phyloP scores from a whole-genome alignment of 2,113 vertebrate species.

The Cnemophilus loriae region DNA sequence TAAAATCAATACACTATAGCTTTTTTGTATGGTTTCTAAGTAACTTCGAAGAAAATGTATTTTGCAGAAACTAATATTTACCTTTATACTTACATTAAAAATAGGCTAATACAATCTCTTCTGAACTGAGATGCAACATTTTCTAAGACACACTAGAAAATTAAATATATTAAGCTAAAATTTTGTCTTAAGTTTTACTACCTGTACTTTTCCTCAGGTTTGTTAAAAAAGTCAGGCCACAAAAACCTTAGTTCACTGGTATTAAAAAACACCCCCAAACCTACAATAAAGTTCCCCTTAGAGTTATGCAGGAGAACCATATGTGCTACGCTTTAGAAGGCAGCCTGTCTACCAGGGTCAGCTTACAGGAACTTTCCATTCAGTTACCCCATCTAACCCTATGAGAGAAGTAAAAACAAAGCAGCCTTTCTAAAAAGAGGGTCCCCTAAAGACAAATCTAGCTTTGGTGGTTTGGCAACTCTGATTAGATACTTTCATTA shows the following conservation, averaged over 20 bases:
- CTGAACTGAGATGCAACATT: background rate
- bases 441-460: background rate
- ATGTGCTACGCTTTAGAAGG: background rate
- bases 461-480: background rate
- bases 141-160: background rate
- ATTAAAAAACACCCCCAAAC: background rate
- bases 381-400: background rate
- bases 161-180: background rate
- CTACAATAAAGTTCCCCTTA: background rate
- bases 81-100: background rate
- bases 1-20: background rate
- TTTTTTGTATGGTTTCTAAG: background rate
- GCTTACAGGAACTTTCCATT: background rate
- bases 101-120: background rate
- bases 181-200: background rate
- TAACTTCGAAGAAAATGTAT: background rate
- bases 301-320: background rate
- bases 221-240: background rate
- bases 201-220: background rate
- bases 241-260: background rate
- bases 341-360: background rate
- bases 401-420: background rate
- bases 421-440: background rate
- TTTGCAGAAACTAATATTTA: background rate
- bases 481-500: background rate